Percentiles rank a stretch among this genome's conserved stretches.
phyloP scores from a whole-genome alignment of 2,888 invertebrate genomes.

The Seira musarum region DNA sequence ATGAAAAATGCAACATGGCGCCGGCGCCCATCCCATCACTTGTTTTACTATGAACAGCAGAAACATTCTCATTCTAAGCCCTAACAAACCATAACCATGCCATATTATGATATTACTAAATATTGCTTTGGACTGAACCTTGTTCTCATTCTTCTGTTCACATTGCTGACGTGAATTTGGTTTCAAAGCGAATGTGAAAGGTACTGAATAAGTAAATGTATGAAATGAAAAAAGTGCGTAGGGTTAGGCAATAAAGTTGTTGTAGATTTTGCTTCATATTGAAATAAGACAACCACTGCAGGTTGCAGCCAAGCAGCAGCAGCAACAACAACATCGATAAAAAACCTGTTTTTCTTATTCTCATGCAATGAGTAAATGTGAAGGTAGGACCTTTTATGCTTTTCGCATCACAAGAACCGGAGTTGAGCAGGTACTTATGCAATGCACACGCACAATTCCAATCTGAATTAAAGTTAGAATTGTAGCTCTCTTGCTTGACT shows the following conservation, averaged over 20 bases:
- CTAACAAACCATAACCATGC: not conserved
- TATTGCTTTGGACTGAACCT: no score
- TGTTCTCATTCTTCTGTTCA: no score
- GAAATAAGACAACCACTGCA: no score
- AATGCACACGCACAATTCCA: constrained; percentile 27
- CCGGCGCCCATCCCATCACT: not conserved
- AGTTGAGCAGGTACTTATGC: constrained; percentile 47
- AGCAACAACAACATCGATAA: not conserved
- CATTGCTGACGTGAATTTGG: no score
- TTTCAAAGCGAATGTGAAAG: constrained; percentile 1
- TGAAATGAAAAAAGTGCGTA: constrained; percentile 18
- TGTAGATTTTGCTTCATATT: not conserved
- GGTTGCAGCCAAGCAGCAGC: not conserved
- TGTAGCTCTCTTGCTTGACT: no score
- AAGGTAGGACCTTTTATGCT: constrained; percentile 23
- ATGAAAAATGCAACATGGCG: constrained; percentile 33
- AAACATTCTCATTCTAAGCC: not conserved
- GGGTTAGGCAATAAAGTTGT: not conserved
- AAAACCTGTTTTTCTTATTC: not conserved
- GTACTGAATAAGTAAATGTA: constrained; percentile 12
- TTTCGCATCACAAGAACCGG: not conserved
- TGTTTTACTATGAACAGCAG: not conserved
- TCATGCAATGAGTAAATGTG: constrained; percentile 5
- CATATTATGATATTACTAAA: constrained; percentile 3
- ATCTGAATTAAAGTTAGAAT: not conserved